Evolutionary conservation across 2,888 invertebrate genomes (phyloP).

Genomic region (Tyria jacobaeae): DNA sequence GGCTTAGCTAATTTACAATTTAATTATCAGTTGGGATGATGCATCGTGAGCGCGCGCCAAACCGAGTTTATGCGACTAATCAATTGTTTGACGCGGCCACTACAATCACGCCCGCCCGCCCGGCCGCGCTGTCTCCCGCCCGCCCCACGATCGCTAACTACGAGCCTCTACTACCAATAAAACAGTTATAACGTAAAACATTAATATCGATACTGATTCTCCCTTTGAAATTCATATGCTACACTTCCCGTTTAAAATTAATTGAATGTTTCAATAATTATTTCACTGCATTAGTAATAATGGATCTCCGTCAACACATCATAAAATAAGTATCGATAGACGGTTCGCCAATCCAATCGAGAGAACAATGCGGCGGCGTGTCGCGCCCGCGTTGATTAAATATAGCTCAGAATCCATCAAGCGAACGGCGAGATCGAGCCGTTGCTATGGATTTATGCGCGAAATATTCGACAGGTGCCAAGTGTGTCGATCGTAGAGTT

Average conservation of each 20-base stretch:
- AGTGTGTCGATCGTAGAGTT: slow-evolving; percentile 85
- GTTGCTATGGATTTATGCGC: slow-evolving; percentile 86
- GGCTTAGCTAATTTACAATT: slow-evolving; percentile 86
- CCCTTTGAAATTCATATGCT: slow-evolving; percentile 1
- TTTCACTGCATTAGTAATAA: slow-evolving; percentile 50
- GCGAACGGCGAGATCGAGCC: slow-evolving; percentile 76
- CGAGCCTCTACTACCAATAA: slow-evolving; percentile 25
- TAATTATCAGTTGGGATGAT: slow-evolving; percentile 85
- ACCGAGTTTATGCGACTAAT: slow-evolving; percentile 87
- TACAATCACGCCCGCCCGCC: slow-evolving; percentile 80
- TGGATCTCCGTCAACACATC: slow-evolving; percentile 66
- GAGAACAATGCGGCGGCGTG: slow-evolving; percentile 81
- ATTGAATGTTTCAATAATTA: slow-evolving; percentile 42
- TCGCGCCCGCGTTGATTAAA: slow-evolving; percentile 81
- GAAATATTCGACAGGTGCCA: slow-evolving; percentile 87
- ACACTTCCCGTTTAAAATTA: slow-evolving; percentile 28
- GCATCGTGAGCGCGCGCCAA: slow-evolving; percentile 86
- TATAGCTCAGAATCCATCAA: slow-evolving; percentile 85
- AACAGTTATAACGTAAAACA: slow-evolving; percentile 32
- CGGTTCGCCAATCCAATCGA: slow-evolving; percentile 74
- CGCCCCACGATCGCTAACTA: slow-evolving; percentile 31
- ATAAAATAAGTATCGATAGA: slow-evolving; percentile 73
- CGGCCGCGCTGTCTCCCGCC: slow-evolving; percentile 41
- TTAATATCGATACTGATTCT: slow-evolving; percentile 29
- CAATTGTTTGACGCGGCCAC: slow-evolving; percentile 86